These are phyloP conservation scores for Halocaridina rubra DNA, from an alignment of 2,888 invertebrate species.

Conservation along the genomic window DNA sequence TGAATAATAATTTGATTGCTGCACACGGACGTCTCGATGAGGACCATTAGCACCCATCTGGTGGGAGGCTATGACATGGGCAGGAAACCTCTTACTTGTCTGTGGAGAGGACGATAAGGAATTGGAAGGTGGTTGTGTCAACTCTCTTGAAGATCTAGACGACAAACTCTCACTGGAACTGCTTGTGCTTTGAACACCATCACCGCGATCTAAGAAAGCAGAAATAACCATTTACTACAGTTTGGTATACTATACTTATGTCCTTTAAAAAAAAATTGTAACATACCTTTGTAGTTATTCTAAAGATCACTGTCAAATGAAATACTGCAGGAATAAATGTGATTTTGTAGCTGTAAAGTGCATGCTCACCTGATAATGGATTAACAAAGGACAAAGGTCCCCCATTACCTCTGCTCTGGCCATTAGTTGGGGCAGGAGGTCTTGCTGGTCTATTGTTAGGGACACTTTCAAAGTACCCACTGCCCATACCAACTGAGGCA, in stretches of 20 bases:
- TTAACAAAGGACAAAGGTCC: constrained; percentile 56
- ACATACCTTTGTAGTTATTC: too few species aligned
- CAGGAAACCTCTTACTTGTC: constrained; percentile 56
- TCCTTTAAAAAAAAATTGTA: too few species aligned
- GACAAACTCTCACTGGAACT: constrained; percentile 89
- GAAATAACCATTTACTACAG: too few species aligned
- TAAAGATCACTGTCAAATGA: too few species aligned
- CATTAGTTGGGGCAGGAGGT: constrained; percentile 51
- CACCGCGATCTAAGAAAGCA: constrained; percentile 45
- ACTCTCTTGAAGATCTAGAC: constrained; percentile 70
- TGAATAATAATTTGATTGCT: constrained; percentile 51
- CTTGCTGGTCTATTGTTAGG: constrained; percentile 29
- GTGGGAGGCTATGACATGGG: constrained; percentile 26
- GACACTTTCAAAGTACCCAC: constrained; percentile 15
- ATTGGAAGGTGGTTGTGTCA: constrained; percentile 64
- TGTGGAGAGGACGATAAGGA: constrained; percentile 57
- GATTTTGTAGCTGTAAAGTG: background rate
- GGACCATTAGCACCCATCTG: constrained; percentile 37
- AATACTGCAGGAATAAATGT: background rate
- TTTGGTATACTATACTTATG: too few species aligned
- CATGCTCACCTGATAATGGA: constrained; percentile 54
- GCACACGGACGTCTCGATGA: constrained; percentile 42
- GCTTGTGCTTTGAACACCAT: constrained; percentile 73
- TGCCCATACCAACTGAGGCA: constrained; percentile 18
- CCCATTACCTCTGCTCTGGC: constrained; percentile 43